Percentiles rank a stretch among this genome's conserved stretches.
These are phyloP conservation scores for Dryobota labecula DNA, from an alignment of 2,888 invertebrate genomes.

Conservation along the genomic window DNA sequence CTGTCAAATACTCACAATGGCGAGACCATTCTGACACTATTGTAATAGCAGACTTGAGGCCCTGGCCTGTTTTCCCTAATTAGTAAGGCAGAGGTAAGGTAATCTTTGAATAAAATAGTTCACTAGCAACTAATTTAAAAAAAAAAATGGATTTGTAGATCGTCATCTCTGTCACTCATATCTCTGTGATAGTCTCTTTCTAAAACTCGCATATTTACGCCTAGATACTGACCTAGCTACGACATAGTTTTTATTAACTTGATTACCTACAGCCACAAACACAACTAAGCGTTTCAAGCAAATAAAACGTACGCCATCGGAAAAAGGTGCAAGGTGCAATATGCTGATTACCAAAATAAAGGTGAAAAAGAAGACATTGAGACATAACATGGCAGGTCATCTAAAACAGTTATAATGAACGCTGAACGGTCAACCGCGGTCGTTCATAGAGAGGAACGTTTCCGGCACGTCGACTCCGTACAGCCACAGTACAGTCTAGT, in stretches of 20 bases:
- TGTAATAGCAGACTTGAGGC: too few species aligned
- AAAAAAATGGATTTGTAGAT: not conserved
- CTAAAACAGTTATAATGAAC: conserved; percentile 42
- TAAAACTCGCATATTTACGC: not conserved
- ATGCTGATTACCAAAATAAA: not conserved
- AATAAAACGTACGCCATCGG: not conserved
- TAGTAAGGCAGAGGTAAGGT: not conserved
- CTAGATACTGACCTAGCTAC: not conserved
- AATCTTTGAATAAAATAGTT: not conserved
- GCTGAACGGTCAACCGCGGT: conserved; percentile 27
- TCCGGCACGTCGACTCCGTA: conserved; percentile 1
- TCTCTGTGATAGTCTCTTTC: not conserved
- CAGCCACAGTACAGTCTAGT: conserved; percentile 3
- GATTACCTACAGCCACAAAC: not conserved
- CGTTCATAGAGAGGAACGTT: conserved; percentile 25
- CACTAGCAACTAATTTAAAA: too few species aligned
- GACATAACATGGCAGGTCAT: not conserved
- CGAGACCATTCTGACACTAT: too few species aligned
- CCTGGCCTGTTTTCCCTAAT: not conserved
- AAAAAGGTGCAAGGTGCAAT: not conserved
- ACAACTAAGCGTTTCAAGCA: not conserved
- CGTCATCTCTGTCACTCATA: not conserved
- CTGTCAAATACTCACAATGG: too few species aligned
- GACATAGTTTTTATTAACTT: not conserved
- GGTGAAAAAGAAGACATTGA: not conserved